Base-by-base conservation (phyloP, 2,113 vertebrate species). In the Syngnathoides biaculeatus region DNA sequence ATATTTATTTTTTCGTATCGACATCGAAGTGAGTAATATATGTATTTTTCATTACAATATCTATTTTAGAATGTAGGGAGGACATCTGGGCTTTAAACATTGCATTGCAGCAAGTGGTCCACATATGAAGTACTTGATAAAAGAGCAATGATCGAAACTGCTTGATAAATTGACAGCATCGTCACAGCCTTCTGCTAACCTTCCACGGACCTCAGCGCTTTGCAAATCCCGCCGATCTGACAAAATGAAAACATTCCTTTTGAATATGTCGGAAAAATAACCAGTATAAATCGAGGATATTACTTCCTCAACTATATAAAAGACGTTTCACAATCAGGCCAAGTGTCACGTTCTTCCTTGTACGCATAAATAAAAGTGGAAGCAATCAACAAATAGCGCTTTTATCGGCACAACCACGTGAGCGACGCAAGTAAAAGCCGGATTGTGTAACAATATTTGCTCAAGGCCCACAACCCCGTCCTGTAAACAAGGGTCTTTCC, bases 381-480 rank as follows among this genome's bases (percentile, higher is more conserved):
- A 27, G 13, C 22, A 27, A 17, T 45, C 38, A 40, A 40, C 60
- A 42, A 58, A 57, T 66, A 40, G 50, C 4, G 45, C 26, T 40
- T 62, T 56, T 27, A 75, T 57, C 10, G 43, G 43, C 69, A 69
- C 42, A 43, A 70, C 71, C 75, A 79, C 39, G 53, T 86, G 65
- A 81, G 67, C 17, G 19, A 72, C 19, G 48, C 62, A 79, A 79
- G 71, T 64, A 75, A 83, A 79, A 65, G 10, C 4, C 22, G 22
- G 26, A 40, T 74, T 81, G 71, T 77, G 81, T 77, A 82, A 82
- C 71, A 74, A 52, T 75, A 75, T 83, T 82, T 83, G 70, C 66
- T 65, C 58, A 69, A 53, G 40, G 63, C 69, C 35, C 0, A 3
- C 13, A 67, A 74, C 66, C 39, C 40, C 10, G 9, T n/a, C 71